These are phyloP conservation scores for Ladona fulva DNA, from an alignment of 1,140 invertebrate genomes.

Conservation along the genomic window DNA sequence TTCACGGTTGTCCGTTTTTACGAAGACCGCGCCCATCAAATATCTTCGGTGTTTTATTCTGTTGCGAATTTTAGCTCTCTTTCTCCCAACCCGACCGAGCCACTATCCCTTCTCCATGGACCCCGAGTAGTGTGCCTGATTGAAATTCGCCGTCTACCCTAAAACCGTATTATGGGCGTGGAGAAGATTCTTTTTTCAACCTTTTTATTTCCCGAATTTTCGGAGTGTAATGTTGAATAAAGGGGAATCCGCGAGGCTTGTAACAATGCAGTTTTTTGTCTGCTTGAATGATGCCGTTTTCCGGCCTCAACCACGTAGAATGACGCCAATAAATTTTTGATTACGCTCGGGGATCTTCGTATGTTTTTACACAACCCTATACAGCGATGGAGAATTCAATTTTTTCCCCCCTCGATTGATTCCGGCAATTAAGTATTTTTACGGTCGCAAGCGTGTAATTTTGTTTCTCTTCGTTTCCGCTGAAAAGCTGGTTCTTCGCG, in stretches of 20 bases:
- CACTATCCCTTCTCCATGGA: background rate
- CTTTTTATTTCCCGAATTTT: background rate
- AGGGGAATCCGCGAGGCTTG: background rate
- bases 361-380: no score
- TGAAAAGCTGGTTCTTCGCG: no score
- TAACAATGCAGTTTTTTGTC: background rate
- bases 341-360: no score
- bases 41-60: background rate
- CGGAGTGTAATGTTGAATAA: background rate
- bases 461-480: no score
- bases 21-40: background rate
- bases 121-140: background rate
- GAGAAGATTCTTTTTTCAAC: background rate
- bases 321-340: no score
- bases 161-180: background rate
- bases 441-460: no score
- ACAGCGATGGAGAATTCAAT: no score
- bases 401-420: no score
- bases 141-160: background rate
- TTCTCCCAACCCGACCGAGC: background rate
- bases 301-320: no score
- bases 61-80: background rate
- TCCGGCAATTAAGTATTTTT: no score
- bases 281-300: no score
- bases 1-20: background rate